Evolutionary conservation across 1,140 invertebrate genomes (phyloP).

Genomic region (Drosophila kurseongensis): DNA sequence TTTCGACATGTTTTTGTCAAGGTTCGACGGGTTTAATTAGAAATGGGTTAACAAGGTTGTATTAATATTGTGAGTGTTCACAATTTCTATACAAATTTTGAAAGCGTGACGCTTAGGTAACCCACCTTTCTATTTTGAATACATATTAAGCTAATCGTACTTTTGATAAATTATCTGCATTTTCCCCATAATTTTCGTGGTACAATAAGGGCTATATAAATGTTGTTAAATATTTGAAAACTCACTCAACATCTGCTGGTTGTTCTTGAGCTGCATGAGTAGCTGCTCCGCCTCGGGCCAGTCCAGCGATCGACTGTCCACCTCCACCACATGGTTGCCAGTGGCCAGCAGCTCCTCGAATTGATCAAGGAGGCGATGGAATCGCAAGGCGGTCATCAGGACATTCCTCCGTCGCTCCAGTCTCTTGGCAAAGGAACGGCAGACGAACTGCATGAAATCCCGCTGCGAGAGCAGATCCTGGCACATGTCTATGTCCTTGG

Average conservation of each 20-base stretch:
- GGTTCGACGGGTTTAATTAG: background rate
- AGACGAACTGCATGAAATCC: constrained; percentile 93
- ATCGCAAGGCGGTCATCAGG: constrained; percentile 91
- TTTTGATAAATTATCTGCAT: too few species aligned
- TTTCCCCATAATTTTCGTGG: too few species aligned
- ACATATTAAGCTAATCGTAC: too few species aligned
- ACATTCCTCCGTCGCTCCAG: constrained; percentile 90
- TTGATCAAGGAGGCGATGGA: constrained; percentile 91
- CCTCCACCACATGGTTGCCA: constrained; percentile 66
- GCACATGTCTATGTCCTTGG: constrained; percentile 72
- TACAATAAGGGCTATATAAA: too few species aligned
- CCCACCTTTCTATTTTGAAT: too few species aligned
- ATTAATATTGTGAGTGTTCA: background rate
- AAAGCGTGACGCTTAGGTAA: constrained; percentile 14
- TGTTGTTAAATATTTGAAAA: background rate
- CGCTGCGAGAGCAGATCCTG: constrained; percentile 88
- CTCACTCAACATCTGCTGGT: constrained; percentile 86
- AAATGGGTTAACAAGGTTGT: background rate
- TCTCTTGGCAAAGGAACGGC: constrained; percentile 90
- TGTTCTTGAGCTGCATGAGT: constrained; percentile 86
- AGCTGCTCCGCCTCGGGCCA: constrained; percentile 85
- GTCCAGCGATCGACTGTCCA: constrained; percentile 85
- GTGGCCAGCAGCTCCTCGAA: constrained; percentile 89
- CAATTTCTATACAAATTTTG: constrained; percentile 2
- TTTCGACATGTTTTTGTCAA: background rate